Evolutionary conservation across 2,113 vertebrate species (phyloP), one percentile per base, ranked within the genome.

Genomic region (Nematolebias whitei): DNA sequence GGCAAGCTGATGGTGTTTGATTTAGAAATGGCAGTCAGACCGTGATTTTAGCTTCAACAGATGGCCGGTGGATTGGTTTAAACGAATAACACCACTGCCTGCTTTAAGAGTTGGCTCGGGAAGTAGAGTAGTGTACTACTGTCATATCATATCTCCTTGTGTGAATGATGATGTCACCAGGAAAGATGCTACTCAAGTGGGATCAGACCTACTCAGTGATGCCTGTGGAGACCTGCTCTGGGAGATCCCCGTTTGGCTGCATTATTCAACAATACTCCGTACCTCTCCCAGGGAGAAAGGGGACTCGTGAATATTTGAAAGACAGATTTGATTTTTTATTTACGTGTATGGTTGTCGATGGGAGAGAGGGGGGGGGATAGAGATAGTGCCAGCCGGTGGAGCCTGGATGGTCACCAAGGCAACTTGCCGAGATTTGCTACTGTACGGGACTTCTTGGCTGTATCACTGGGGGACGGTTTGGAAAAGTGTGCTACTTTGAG

Each of bases 231-330:
- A 90, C 79, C 73, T 77, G 85, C 84, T 80, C 80, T 76, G 90
- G 90, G 90, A 92, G 89, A 88, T 91, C 91, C 86, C 88, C 71
- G 88, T 88, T 81, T 85, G 78, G 80, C 85, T 92, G 84, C 90
- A 93, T 93, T 91, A 93, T 92, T 93, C 86, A 93, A 87, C 88
- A 83, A 86, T 88, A 76, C 87, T 89, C 86, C 78, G 65, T 88
- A 85, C 84, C 85, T 90, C 88, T 90, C 82, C 63, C 53, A 87
- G 74, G 87, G 81, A 84, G 64, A 85, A 87, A 69, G 84, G 32
- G 71, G 74, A 87, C 85, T 87, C 78, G 48, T 93, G 86, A 92
- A 93, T 93, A 93, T 92, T 93, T 93, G 85, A 92, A 83, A 80
- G 74, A 87, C 49, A 84, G 78, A 85, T 92, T 90, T 20, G 79